A percentile compares a stretch with the other conserved stretches of the same genome.
phyloP scores from a whole-genome alignment of 1,140 invertebrate genomes.

The Drosophila kohkoa region DNA sequence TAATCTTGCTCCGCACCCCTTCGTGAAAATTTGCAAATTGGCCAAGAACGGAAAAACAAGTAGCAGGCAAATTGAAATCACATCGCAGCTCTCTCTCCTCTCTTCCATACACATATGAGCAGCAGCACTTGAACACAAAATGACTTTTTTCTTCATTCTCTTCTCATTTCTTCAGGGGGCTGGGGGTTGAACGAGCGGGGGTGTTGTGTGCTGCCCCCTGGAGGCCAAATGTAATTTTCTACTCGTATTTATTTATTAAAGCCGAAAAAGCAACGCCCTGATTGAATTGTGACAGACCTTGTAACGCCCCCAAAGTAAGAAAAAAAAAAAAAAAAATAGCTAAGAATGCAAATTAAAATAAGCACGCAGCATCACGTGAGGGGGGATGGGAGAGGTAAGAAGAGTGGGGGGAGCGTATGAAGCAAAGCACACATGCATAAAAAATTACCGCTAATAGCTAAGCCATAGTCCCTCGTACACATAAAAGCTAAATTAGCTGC shows the following conservation, averaged over 20 bases:
- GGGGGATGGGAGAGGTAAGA: slow-evolving; percentile 1
- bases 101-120: slow-evolving; percentile 19
- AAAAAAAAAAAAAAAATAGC: too few relatives aligned
- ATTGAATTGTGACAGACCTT: slow-evolving; percentile 79
- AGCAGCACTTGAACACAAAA: slow-evolving; percentile 44
- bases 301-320: slow-evolving; percentile 13
- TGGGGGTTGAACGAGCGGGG: slow-evolving; percentile 27
- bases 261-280: slow-evolving; percentile 65
- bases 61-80: slow-evolving; percentile 70
- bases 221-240: slow-evolving; percentile 76
- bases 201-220: slow-evolving; percentile 48
- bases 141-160: slow-evolving; percentile 33
- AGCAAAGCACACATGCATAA: slow-evolving; percentile 46
- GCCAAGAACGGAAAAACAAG: slow-evolving; percentile 65
- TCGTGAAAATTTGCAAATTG: slow-evolving; percentile 79
- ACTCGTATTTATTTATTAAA: slow-evolving; percentile 79
- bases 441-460: slow-evolving; percentile 58
- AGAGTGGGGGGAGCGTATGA: background rate
- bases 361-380: slow-evolving; percentile 30
- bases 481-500: slow-evolving; percentile 39
- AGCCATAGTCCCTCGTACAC: background rate
- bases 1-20: slow-evolving; percentile 52
- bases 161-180: slow-evolving; percentile 17
- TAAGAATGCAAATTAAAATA: slow-evolving; percentile 76
- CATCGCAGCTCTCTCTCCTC: slow-evolving; percentile 35